Conservation (phyloP, 2,797 vertebrate species). For the Sarcophilus harrisii region DNA sequence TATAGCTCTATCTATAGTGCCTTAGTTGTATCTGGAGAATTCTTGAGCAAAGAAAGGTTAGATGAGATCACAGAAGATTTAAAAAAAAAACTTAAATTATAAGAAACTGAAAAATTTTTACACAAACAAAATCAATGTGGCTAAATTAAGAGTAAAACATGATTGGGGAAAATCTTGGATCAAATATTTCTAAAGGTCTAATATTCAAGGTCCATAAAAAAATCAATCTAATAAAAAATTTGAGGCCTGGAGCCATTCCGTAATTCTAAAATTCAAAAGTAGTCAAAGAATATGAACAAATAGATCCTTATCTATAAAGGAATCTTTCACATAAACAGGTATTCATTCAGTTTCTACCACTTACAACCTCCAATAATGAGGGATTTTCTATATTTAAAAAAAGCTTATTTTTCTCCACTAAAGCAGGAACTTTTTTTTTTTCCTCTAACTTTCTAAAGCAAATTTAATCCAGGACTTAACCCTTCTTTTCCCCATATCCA, state of each 20-base stretch:
- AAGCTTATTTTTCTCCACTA: background rate
- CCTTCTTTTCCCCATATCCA: background rate
- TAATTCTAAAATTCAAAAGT: background rate
- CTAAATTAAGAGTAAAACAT: background rate
- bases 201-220: background rate
- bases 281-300: background rate
- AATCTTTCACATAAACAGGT: background rate
- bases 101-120: background rate
- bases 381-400: background rate
- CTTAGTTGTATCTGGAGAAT: background rate
- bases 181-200: background rate
- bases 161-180: background rate
- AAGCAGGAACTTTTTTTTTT: background rate
- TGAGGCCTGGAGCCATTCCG: background rate
- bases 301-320: background rate
- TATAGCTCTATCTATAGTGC: background rate
- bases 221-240: background rate
- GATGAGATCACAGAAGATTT: background rate
- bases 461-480: background rate
- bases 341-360: background rate
- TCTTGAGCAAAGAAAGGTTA: background rate
- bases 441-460: background rate
- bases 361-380: background rate
- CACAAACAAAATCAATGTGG: background rate
- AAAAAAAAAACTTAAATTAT: background rate